Percentiles rank a stretch among this genome's conserved stretches.
These are phyloP conservation scores for Metopolophium dirhodum DNA, from an alignment of 1,140 invertebrate genomes.

Conservation along the genomic window DNA sequence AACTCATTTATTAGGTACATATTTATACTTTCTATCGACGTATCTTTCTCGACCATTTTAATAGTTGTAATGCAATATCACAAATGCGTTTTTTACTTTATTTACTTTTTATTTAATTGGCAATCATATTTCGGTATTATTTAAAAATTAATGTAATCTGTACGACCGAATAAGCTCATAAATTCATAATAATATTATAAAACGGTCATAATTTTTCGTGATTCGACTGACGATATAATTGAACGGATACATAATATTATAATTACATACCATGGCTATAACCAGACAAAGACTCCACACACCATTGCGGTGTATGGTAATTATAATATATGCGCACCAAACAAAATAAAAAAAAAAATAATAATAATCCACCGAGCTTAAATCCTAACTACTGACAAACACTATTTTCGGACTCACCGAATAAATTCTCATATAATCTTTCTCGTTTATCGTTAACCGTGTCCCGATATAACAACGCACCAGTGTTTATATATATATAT, in stretches of 20 bases:
- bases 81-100: not conserved
- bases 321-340: not conserved
- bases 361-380: conserved; percentile 18
- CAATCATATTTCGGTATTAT: not conserved
- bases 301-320: not conserved
- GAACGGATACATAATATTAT: not conserved
- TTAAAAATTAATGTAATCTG: not conserved
- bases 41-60: no score
- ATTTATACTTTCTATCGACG: not conserved
- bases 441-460: not conserved
- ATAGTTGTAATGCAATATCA: no score
- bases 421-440: conserved; percentile 40
- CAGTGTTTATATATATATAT: not conserved
- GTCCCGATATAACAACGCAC: not conserved
- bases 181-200: not conserved
- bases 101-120: not conserved
- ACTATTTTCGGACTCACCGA: conserved; percentile 25
- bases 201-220: not conserved
- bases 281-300: not conserved
- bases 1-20: no score
- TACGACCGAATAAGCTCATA: not conserved
- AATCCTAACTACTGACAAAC: not conserved
- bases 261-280: not conserved
- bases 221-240: not conserved
- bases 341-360: not conserved